phyloP scores from a whole-genome alignment of 2,113 vertebrate species.

The Neotoma lepida region DNA sequence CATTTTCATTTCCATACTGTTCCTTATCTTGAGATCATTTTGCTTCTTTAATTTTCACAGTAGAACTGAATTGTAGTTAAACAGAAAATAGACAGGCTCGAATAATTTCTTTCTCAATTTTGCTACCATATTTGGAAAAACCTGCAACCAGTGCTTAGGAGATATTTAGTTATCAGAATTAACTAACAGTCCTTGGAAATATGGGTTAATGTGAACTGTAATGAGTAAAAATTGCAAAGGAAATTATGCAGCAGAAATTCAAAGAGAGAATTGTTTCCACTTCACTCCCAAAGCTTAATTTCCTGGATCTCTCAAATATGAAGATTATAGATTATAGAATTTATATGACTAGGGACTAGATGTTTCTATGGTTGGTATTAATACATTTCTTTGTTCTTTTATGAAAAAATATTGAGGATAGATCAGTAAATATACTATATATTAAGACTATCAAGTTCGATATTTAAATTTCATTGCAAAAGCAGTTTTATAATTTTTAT shows the following conservation, averaged over 20 bases:
- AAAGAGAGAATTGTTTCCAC: background rate
- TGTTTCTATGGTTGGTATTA: background rate
- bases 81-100: conserved; percentile 11
- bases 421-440: conserved; percentile 31
- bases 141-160: background rate
- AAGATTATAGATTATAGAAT: background rate
- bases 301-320: conserved; percentile 25
- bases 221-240: conserved; percentile 30
- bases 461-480: conserved; percentile 59
- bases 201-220: background rate
- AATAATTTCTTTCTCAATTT: conserved; percentile 20
- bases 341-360: background rate
- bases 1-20: conserved; percentile 1
- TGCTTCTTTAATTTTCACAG: background rate
- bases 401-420: conserved; percentile 37
- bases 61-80: conserved; percentile 50
- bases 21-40: conserved; percentile 44
- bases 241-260: background rate
- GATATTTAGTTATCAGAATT: conserved; percentile 31
- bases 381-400: conserved; percentile 15
- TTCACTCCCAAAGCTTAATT: conserved; percentile 43
- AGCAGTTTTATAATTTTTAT: conserved; percentile 38
- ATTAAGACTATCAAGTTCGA: conserved; percentile 36
- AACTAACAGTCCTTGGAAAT: conserved; percentile 44
- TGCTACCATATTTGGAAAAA: conserved; percentile 6